phyloP scores from a whole-genome alignment of 1,140 invertebrate species.

The Rhopalosiphum maidis region DNA sequence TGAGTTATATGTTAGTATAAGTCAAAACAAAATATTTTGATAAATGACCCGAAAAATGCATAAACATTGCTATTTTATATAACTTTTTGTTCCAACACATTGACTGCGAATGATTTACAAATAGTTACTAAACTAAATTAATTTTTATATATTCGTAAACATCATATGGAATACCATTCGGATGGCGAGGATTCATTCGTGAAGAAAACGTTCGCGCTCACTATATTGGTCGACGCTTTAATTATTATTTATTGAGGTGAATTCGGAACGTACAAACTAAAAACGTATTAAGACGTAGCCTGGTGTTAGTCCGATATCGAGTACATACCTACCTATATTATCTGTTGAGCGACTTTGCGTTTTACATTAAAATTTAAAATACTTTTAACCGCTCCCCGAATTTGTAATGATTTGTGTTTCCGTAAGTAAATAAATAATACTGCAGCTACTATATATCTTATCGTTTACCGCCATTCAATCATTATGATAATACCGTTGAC shows the following conservation, averaged over 20 bases:
- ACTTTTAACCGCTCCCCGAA: too few species aligned
- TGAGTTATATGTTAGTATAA: neutral
- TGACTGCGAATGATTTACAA: neutral
- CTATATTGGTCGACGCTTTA: neutral
- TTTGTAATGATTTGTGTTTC: too few species aligned
- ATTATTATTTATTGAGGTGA: neutral
- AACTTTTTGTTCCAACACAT: neutral
- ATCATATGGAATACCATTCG: neutral
- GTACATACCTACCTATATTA: neutral
- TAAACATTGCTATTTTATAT: neutral
- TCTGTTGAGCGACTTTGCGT: too few species aligned
- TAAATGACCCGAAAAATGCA: neutral
- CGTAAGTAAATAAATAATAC: too few species aligned
- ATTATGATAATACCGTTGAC: too few species aligned
- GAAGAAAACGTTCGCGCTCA: neutral
- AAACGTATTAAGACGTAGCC: neutral
- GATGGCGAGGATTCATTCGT: neutral
- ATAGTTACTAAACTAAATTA: neutral
- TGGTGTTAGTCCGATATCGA: too few species aligned
- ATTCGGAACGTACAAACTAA: neutral
- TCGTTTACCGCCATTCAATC: too few species aligned
- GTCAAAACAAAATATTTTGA: neutral
- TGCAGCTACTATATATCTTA: too few species aligned
- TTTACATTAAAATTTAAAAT: too few species aligned
- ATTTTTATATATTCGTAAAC: neutral